Conservation (phyloP, 53 echinoderm and acorn worm species). For the Astropecten irregularis region DNA sequence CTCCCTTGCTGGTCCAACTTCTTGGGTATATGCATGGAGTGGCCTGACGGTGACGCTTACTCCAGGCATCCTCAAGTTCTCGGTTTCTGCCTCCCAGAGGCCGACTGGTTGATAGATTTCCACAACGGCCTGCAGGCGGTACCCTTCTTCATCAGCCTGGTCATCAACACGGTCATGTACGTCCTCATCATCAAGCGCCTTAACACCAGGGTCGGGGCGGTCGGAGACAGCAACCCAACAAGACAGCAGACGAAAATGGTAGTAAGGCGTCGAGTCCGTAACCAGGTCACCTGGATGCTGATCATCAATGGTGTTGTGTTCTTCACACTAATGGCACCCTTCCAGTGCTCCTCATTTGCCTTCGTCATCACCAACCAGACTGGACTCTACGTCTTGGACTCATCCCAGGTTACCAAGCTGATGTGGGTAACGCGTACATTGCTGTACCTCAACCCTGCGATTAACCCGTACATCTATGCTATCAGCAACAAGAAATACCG, state of each 20-base stretch:
- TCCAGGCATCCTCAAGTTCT: slow-evolving; percentile 28
- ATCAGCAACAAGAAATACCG: slow-evolving; percentile 49
- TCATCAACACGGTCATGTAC: slow-evolving; percentile 58
- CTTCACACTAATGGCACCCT: slow-evolving; percentile 73
- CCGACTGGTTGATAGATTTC: slow-evolving; percentile 24
- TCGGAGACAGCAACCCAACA: neutral
- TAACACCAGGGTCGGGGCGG: slow-evolving; percentile 17
- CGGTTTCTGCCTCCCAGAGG: slow-evolving; percentile 40
- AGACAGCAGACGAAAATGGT: no score
- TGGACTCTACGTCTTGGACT: neutral
- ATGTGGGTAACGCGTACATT: slow-evolving; percentile 12
- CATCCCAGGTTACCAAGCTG: neutral
- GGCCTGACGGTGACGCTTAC: slow-evolving; percentile 30
- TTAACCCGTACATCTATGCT: slow-evolving; percentile 48
- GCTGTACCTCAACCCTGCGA: slow-evolving; percentile 57
- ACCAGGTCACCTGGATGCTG: slow-evolving; percentile 84
- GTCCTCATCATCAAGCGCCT: slow-evolving; percentile 63
- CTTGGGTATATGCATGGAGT: slow-evolving; percentile 28
- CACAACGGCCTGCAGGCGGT: slow-evolving; percentile 51
- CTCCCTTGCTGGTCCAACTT: slow-evolving; percentile 54
- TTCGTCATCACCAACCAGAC: slow-evolving; percentile 27
- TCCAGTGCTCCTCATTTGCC: slow-evolving; percentile 70
- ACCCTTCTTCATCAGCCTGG: slow-evolving; percentile 69
- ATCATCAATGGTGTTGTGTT: slow-evolving; percentile 83
- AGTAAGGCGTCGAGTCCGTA: slow-evolving; percentile 35